These are phyloP conservation scores for Mesoclemmys tuberculata DNA, from an alignment of 2,113 vertebrate species.

Conservation along the genomic window DNA sequence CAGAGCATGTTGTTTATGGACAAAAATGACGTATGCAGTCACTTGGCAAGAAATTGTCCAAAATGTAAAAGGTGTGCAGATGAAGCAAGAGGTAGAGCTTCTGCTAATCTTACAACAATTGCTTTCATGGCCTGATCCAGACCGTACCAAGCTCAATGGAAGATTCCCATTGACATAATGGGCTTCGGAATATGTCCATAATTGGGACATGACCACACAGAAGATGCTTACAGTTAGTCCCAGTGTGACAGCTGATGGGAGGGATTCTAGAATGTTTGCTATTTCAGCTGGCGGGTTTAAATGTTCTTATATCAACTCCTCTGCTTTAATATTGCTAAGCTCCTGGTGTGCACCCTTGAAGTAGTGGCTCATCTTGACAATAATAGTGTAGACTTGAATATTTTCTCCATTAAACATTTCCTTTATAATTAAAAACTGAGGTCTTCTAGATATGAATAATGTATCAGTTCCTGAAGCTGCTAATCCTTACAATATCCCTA, in stretches of 20 bases:
- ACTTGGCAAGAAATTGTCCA: not conserved
- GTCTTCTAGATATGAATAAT: not conserved
- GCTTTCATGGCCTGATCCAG: not conserved
- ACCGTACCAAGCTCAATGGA: accelerated
- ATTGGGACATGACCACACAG: not conserved
- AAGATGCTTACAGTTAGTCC: accelerated
- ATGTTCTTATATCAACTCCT: not conserved
- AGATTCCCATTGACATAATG: accelerated
- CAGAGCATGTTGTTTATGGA: not conserved
- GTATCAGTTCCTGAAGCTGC: not conserved
- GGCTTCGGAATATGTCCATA: accelerated
- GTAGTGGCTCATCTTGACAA: not conserved
- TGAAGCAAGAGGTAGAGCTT: accelerated
- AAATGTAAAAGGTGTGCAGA: accelerated
- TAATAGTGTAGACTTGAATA: accelerated
- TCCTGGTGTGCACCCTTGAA: accelerated
- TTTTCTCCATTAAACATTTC: accelerated
- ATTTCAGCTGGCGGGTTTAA: accelerated
- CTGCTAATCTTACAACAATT: accelerated
- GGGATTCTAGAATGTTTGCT: not conserved
- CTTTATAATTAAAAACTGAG: not conserved
- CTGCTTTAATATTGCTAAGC: not conserved
- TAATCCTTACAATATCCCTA: not conserved
- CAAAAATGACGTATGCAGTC: accelerated
- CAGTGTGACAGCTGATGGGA: accelerated